phyloP scores from a whole-genome alignment of 2,797 vertebrate genomes.

The Peromyscus eremicus region DNA sequence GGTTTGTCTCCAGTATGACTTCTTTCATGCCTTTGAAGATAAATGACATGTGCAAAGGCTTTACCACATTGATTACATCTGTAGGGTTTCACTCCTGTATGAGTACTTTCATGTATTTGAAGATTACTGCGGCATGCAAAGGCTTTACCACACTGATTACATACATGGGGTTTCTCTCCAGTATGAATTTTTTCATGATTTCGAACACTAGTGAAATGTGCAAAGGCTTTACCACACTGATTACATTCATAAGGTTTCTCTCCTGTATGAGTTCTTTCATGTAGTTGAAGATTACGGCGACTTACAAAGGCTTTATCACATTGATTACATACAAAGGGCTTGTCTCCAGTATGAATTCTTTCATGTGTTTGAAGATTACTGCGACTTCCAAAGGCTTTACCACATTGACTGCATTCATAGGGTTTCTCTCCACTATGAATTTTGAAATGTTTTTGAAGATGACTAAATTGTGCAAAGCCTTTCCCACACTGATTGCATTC shows the following conservation, averaged over 20 bases:
- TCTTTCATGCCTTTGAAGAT: background rate
- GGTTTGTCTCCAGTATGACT: background rate
- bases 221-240: background rate
- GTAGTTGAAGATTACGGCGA: background rate
- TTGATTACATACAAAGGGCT: background rate
- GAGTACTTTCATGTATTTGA: background rate
- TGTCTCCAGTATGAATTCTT: background rate
- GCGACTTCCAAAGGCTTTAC: background rate
- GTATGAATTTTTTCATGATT: background rate
- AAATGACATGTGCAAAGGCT: background rate
- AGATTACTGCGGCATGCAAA: background rate
- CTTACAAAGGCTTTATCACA: background rate
- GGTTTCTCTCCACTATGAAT: background rate
- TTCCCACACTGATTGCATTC: background rate
- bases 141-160: background rate
- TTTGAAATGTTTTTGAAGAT: background rate
- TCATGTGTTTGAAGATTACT: background rate
- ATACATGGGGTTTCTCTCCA: background rate
- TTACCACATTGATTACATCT: background rate
- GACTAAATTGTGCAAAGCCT: background rate
- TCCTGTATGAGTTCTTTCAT: background rate
- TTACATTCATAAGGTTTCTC: background rate
- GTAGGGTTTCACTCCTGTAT: background rate
- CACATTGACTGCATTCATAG: background rate
- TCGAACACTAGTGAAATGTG: background rate